Conservation (phyloP, 2,888 invertebrate species). For the Diploptera punctata region DNA sequence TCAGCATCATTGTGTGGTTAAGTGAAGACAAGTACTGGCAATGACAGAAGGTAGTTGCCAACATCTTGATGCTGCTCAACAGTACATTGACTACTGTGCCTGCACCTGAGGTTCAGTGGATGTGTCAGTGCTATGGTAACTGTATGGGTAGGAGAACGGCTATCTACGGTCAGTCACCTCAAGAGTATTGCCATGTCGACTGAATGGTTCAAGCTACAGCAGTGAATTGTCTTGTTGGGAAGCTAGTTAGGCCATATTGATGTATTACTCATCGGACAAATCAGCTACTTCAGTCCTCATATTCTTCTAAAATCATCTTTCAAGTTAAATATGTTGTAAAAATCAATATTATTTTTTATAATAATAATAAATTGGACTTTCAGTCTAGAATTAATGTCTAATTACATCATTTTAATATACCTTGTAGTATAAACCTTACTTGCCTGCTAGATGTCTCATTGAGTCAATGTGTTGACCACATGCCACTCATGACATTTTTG, state of each 20-base stretch:
- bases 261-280: neutral
- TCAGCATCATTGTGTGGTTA: too few species aligned
- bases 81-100: neutral
- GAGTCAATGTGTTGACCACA: too few species aligned
- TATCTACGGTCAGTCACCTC: neutral
- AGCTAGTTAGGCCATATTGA: neutral
- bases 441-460: too few species aligned
- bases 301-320: too few species aligned
- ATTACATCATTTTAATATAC: too few species aligned
- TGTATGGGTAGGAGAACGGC: conserved; percentile 24
- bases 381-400: too few species aligned
- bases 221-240: neutral
- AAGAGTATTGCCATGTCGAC: neutral
- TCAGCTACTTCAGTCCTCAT: neutral
- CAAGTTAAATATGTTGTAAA: too few species aligned
- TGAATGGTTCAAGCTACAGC: neutral
- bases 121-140: conserved; percentile 13
- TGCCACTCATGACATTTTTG: too few species aligned
- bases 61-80: neutral
- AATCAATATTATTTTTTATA: too few species aligned
- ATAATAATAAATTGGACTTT: too few species aligned
- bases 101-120: neutral
- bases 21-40: neutral
- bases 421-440: too few species aligned
- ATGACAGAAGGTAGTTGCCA: neutral